Evolutionary conservation across 2,888 invertebrate species (phyloP).

Genomic region (Drosophila paramelanica): DNA sequence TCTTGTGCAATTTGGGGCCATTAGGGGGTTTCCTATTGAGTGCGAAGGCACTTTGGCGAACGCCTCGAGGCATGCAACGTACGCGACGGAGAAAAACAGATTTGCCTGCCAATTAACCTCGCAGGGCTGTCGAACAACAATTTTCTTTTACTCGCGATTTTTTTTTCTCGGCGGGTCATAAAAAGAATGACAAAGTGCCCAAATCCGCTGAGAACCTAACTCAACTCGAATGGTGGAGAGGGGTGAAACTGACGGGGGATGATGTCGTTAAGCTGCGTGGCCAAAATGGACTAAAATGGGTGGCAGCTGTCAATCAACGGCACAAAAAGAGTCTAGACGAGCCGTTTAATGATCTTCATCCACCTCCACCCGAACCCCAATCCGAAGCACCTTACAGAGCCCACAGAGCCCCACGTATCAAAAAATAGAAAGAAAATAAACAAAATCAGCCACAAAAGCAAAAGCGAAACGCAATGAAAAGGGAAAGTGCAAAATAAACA

Average conservation of each 20-base stretch:
- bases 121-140: slow-evolving; percentile 46
- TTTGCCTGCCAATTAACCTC: slow-evolving; percentile 62
- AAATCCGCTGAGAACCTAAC: slow-evolving; percentile 26
- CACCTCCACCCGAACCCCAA: no score
- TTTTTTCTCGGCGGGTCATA: slow-evolving; percentile 39
- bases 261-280: background rate
- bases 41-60: background rate
- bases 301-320: slow-evolving; percentile 63
- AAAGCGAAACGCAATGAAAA: slow-evolving; percentile 47
- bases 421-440: background rate
- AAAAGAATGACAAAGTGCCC: slow-evolving; percentile 55
- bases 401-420: slow-evolving; percentile 27
- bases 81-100: slow-evolving; percentile 31
- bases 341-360: slow-evolving; percentile 66
- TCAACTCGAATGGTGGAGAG: slow-evolving; percentile 12
- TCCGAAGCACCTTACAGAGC: background rate
- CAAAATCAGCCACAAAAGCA: slow-evolving; percentile 13
- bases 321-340: slow-evolving; percentile 64
- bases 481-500: slow-evolving; percentile 60
- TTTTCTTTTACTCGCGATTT: no score
- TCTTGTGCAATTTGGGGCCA: slow-evolving; percentile 25
- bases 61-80: slow-evolving; percentile 53
- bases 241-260: background rate
- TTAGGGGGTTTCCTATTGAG: slow-evolving; percentile 1
- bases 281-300: slow-evolving; percentile 1